Conservation (phyloP, 2,797 vertebrate genomes). For the Falco peregrinus region DNA sequence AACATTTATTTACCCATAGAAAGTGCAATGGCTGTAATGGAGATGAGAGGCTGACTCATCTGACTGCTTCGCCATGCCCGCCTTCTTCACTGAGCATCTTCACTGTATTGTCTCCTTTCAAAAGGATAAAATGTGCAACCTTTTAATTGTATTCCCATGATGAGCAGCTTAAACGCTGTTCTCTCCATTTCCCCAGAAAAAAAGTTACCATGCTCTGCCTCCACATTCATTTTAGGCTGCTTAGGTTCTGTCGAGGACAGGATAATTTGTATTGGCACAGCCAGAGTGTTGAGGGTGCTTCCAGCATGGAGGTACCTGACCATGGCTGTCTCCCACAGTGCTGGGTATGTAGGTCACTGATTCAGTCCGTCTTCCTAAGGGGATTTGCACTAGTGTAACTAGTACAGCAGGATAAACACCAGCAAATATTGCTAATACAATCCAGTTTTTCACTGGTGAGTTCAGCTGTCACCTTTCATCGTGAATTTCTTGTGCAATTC, state of each 20-base stretch:
- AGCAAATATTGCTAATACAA: not conserved
- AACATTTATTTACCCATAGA: not conserved
- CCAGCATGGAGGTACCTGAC: not conserved
- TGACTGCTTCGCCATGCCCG: not conserved
- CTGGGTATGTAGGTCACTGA: not conserved
- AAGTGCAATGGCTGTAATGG: not conserved
- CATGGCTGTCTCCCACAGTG: not conserved
- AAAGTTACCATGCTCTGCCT: not conserved
- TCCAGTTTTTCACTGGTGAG: not conserved
- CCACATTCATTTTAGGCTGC: not conserved
- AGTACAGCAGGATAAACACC: not conserved
- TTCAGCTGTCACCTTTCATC: not conserved
- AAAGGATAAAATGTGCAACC: not conserved
- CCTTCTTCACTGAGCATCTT: not conserved
- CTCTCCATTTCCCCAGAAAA: not conserved
- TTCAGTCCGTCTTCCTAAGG: not conserved
- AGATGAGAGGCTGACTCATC: not conserved
- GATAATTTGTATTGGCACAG: not conserved
- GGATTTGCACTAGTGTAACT: not conserved
- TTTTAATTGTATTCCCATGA: not conserved
- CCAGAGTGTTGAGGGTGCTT: not conserved
- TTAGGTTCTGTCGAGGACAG: accelerated
- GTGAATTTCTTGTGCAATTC: not conserved
- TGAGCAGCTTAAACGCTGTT: not conserved
- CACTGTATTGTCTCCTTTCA: not conserved